Evolutionary conservation across 2,888 invertebrate species (phyloP).

Genomic region (Synergus japonicus): DNA sequence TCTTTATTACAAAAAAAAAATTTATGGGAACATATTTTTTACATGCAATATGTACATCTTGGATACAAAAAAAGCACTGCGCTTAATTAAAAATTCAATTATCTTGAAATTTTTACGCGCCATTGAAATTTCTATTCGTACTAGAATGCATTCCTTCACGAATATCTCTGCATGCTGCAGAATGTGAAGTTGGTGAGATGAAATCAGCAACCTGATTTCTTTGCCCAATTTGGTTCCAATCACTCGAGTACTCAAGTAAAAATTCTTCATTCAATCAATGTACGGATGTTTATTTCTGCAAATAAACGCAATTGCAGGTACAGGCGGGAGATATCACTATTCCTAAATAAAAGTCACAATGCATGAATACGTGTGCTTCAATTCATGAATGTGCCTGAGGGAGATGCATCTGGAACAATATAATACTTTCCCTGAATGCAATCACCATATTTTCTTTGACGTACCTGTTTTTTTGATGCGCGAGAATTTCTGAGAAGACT

Average conservation of each 20-base stretch:
- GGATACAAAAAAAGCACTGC: too few relatives aligned
- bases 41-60: too few relatives aligned
- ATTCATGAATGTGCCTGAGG: slow-evolving; percentile 14
- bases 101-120: slow-evolving; percentile 17
- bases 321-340: slow-evolving; percentile 22
- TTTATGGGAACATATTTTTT: not conserved
- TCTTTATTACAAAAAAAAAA: not conserved
- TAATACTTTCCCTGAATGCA: slow-evolving; percentile 10
- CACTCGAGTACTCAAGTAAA: slow-evolving; percentile 63
- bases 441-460: slow-evolving; percentile 12
- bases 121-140: slow-evolving; percentile 1
- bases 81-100: slow-evolving; percentile 8
- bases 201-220: slow-evolving; percentile 61
- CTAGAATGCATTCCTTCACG: not conserved
- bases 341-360: slow-evolving; percentile 19
- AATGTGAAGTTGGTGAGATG: slow-evolving; percentile 47
- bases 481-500: not conserved
- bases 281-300: slow-evolving; percentile 5
- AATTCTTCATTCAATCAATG: slow-evolving; percentile 51
- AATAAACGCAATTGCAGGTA: slow-evolving; percentile 2
- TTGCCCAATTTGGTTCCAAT: slow-evolving; percentile 65
- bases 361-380: slow-evolving; percentile 12
- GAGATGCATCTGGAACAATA: slow-evolving; percentile 30
- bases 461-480: not conserved
- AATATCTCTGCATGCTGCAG: slow-evolving; percentile 25